Percentiles rank a stretch among this genome's conserved stretches.
phyloP scores from a whole-genome alignment of 2,113 vertebrate species.

The Actenoides hombroni region DNA sequence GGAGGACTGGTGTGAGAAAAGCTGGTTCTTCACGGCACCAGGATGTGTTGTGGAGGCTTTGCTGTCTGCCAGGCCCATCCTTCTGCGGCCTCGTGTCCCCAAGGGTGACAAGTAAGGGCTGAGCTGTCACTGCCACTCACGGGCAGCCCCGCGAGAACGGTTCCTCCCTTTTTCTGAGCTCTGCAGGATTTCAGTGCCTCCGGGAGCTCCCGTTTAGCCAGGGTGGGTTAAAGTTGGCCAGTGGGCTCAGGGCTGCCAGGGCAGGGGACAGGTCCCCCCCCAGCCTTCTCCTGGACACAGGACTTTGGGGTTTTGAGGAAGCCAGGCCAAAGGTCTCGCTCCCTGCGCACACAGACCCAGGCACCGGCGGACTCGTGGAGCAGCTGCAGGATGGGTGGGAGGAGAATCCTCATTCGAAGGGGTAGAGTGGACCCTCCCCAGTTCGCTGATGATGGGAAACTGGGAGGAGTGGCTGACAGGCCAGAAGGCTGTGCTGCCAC shows the following conservation, averaged over 20 bases:
- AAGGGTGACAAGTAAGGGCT: background rate
- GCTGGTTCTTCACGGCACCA: rapidly evolving
- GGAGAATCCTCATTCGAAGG: no score
- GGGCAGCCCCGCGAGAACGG: rapidly evolving
- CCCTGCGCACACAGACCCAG: rapidly evolving
- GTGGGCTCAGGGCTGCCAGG: background rate
- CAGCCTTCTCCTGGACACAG: background rate
- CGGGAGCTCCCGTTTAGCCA: background rate
- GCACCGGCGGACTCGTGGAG: background rate
- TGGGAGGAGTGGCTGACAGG: no score
- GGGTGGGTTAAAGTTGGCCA: rapidly evolving
- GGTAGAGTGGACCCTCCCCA: no score
- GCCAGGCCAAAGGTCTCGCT: background rate
- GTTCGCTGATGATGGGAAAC: no score
- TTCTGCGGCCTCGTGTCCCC: background rate
- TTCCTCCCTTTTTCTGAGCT: rapidly evolving
- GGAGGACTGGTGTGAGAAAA: background rate
- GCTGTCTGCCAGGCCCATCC: background rate
- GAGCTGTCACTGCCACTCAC: background rate
- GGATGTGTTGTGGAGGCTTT: rapidly evolving
- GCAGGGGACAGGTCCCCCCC: no score
- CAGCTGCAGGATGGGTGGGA: background rate
- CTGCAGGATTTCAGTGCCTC: background rate
- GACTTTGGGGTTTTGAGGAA: background rate
- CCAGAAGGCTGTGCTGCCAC: no score